Conservation (phyloP, 2,888 invertebrate genomes). For the Furcula furcula region DNA sequence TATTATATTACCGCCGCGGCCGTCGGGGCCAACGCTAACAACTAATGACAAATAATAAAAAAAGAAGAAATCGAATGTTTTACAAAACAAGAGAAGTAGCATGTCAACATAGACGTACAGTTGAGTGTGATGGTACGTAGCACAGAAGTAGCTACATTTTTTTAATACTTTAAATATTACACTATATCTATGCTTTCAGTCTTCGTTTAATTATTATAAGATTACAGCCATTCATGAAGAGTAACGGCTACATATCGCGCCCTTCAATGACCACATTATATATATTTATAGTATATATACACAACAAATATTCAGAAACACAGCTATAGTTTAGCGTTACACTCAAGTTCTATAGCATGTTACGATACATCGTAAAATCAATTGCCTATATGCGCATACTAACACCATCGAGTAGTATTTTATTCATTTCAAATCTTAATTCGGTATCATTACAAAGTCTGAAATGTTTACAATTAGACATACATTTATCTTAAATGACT, state of each 20-base stretch:
- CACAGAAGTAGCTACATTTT: conserved; percentile 54
- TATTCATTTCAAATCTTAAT: conserved; percentile 34
- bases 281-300: conserved; percentile 47
- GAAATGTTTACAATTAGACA: conserved; percentile 36
- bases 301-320: conserved; percentile 32
- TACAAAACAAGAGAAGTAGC: conserved; percentile 22
- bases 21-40: conserved; percentile 12
- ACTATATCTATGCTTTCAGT: conserved; percentile 78
- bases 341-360: conserved; percentile 12
- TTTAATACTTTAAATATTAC: conserved; percentile 74
- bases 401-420: conserved; percentile 23
- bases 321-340: conserved; percentile 19
- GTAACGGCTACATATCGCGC: conserved; percentile 46
- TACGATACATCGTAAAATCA: conserved; percentile 14
- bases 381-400: conserved; percentile 19
- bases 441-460: conserved; percentile 43
- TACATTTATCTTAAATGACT: conserved; percentile 44
- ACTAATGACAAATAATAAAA: conserved; percentile 29
- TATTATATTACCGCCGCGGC: conserved; percentile 16
- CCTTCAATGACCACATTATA: conserved; percentile 52
- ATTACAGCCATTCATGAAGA: conserved; percentile 67
- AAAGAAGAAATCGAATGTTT: conserved; percentile 23
- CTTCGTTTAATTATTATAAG: conserved; percentile 72
- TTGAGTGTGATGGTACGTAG: conserved; percentile 58
- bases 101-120: conserved; percentile 49